These are phyloP conservation scores for Brachionus paranguensis DNA, from an alignment of 1,140 invertebrate genomes.

Conservation along the genomic window DNA sequence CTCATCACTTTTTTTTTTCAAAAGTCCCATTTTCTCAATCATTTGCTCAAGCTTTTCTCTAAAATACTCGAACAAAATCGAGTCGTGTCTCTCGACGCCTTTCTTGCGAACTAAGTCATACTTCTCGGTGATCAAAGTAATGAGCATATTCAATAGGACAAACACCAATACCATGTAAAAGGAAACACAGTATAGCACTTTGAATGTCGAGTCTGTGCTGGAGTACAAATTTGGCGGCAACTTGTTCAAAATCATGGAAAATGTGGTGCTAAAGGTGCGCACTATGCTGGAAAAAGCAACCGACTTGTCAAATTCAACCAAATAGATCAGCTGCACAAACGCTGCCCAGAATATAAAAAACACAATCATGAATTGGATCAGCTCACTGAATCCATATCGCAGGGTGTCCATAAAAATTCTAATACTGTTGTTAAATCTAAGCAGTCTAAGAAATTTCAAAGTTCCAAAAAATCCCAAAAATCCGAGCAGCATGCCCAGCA, in stretches of 20 bases:
- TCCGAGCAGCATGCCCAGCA: neutral
- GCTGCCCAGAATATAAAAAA: neutral
- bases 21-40: neutral
- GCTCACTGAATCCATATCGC: neutral
- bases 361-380: neutral
- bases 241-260: conserved; percentile 25
- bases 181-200: neutral
- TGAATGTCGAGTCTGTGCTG: neutral
- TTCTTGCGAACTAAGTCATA: neutral
- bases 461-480: conserved; percentile 16
- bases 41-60: neutral
- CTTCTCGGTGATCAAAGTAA: neutral
- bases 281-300: neutral
- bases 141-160: neutral
- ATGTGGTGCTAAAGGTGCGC: neutral
- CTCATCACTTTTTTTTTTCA: neutral
- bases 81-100: neutral
- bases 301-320: neutral
- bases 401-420: neutral
- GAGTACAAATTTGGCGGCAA: neutral
- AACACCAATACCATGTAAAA: conserved; percentile 5
- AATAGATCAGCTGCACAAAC: conserved; percentile 1
- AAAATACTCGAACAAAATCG: neutral
- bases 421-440: conserved; percentile 26
- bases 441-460: conserved; percentile 32